Evolutionary conservation across 2,888 invertebrate species (phyloP).

Genomic region (Dynastes tityus): DNA sequence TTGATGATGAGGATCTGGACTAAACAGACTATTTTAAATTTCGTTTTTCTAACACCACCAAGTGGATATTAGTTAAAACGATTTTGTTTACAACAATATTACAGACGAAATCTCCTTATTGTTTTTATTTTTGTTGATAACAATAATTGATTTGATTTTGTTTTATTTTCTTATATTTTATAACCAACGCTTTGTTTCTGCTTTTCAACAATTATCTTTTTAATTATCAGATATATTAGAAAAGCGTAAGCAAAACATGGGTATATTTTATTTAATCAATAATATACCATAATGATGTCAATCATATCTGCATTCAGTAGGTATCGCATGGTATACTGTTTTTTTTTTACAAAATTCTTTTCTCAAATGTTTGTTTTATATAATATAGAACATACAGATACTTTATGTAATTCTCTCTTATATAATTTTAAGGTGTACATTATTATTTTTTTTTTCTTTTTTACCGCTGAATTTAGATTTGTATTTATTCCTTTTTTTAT

Average conservation of each 20-base stretch:
- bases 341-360: not conserved
- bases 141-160: conserved; percentile 44
- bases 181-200: not conserved
- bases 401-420: conserved; percentile 2
- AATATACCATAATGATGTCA: not conserved
- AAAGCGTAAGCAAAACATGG: not conserved
- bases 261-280: not conserved
- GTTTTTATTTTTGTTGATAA: conserved; percentile 28
- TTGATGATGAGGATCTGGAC: conserved; percentile 67
- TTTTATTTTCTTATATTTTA: conserved; percentile 8
- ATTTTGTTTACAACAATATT: too few relatives aligned
- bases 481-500: conserved; percentile 32
- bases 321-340: too few relatives aligned
- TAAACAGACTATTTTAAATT: conserved; percentile 1
- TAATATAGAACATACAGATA: not conserved
- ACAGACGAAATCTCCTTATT: conserved; percentile 34
- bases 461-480: conserved; percentile 15
- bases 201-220: not conserved
- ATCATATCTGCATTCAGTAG: too few relatives aligned
- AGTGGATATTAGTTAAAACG: conserved; percentile 25
- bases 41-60: conserved; percentile 25
- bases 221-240: not conserved
- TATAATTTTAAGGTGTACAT: conserved; percentile 32
- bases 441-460: conserved; percentile 16
- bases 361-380: conserved; percentile 17